These are phyloP conservation scores for Ceratina japonica DNA, from an alignment of 1,140 invertebrate genomes.

Conservation along the genomic window DNA sequence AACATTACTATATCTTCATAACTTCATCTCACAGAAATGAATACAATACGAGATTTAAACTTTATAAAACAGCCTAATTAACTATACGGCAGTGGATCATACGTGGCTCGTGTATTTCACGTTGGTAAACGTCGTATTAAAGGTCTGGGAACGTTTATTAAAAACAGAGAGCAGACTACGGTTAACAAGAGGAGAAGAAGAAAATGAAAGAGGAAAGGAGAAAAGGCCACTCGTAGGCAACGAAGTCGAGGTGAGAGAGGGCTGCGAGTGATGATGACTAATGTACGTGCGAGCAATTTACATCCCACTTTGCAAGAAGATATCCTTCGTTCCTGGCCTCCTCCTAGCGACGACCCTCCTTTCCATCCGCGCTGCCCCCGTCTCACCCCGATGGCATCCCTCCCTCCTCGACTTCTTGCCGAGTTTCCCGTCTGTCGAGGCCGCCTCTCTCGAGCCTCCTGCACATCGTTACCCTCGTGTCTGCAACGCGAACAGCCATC, in stretches of 20 bases:
- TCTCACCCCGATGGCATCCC: not conserved
- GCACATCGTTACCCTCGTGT: conserved; percentile 51
- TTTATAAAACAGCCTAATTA: too few species aligned
- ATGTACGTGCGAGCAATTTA: conserved; percentile 69
- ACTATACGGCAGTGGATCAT: too few species aligned
- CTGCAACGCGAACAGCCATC: conserved; percentile 53
- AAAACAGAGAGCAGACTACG: not conserved
- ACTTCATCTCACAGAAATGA: too few species aligned
- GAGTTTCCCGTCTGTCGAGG: conserved; percentile 40
- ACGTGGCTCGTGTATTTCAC: too few species aligned
- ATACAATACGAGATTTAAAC: too few species aligned
- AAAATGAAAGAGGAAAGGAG: not conserved
- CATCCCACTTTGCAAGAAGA: conserved; percentile 64
- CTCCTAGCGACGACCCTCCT: conserved; percentile 47
- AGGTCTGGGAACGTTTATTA: too few species aligned
- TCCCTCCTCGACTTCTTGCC: conserved; percentile 44
- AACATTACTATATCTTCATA: too few species aligned
- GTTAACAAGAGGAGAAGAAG: not conserved
- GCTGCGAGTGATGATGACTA: conserved; percentile 71
- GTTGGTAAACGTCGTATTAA: too few species aligned
- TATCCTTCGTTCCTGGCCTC: conserved; percentile 44
- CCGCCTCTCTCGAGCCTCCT: conserved; percentile 33
- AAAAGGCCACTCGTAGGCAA: conserved; percentile 31
- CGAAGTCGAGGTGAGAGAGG: conserved; percentile 57
- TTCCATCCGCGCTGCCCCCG: not conserved